Base-by-base conservation (phyloP, 2,797 vertebrate genomes). In the Hydrocynus forskahlii region DNA sequence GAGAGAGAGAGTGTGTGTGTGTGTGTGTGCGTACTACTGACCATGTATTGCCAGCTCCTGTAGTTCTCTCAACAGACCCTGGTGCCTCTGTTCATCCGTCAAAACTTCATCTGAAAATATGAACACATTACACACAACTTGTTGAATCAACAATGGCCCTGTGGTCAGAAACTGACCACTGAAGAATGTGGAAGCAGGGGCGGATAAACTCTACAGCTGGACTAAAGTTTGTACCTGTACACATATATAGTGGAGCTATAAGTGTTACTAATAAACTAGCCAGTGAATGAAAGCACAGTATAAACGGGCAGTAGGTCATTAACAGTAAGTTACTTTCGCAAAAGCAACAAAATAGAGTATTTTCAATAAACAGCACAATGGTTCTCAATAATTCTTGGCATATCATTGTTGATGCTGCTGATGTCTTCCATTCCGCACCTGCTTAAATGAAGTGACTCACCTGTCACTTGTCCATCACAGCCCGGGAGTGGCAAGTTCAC, bases 21-120 rank as follows among this genome's bases (percentile, higher is more conserved):
- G 25, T 55, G 50, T 57, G 23, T 35, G 45, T 19, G 16, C 1
- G 59, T 29, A 12, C 17, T 6, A 73, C 79, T 64, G 48, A 86
- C 85, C 82, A 0, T 77, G 73, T n/a, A 84, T 62, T 21, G 82
- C 85, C 55, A 86, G 59, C 0, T 86, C 80, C 75, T 86, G 82
- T 9, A 84, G 68, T 12, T 86, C 83, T 75, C 29, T 80, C 70
- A 86, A 75, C 19, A 86, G 54, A 78, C 62, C 77, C 64, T 82
- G 25, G 17, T 86, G 85, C 52, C 83, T 79, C 70, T 82, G 70
- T 25, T 80, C 55, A 80, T 74, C 54, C 4, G 76, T 71, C 40
- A 80, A 48, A 21, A 21, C 21, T 7, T 74, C 63, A 59, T 77
- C 85, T 86, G 40, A 63, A 14, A 57, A 43, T 16, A 75, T 17